Evolutionary conservation across 2,113 vertebrate species (phyloP).

Genomic region (Salvelinus fontinalis): DNA sequence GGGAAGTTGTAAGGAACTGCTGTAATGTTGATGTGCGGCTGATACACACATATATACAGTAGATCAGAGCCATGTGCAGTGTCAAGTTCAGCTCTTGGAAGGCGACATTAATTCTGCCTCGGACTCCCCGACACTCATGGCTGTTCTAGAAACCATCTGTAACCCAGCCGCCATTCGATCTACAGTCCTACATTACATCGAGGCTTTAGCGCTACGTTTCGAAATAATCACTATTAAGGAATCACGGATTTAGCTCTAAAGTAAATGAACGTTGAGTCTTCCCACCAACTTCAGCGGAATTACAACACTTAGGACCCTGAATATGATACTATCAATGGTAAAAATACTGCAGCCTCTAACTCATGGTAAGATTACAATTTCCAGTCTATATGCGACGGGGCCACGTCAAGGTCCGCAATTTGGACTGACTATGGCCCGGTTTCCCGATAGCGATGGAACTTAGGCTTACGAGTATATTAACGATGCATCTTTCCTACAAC

Average conservation of each 20-base stretch:
- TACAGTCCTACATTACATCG: not conserved
- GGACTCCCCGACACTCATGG: constrained; percentile 5
- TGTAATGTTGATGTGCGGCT: constrained; percentile 2
- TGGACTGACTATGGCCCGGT: too few species aligned
- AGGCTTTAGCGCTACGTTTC: not conserved
- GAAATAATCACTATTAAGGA: too few species aligned
- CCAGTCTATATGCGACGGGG: too few species aligned
- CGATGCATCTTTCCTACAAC: too few species aligned
- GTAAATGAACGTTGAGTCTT: not conserved
- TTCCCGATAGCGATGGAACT: too few species aligned
- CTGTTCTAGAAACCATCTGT: constrained; percentile 28
- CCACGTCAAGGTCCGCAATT: too few species aligned
- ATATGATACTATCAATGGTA: too few species aligned
- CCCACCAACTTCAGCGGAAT: too few species aligned
- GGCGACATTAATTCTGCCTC: not conserved
- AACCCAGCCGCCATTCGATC: constrained; percentile 4
- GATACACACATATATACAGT: not conserved
- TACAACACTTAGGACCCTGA: not conserved
- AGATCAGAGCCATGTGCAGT: constrained; percentile 29
- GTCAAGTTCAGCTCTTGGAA: constrained; percentile 57
- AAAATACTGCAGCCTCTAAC: too few species aligned
- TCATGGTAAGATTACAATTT: too few species aligned
- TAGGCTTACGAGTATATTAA: too few species aligned
- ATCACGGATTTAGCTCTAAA: not conserved
- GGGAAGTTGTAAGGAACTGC: not conserved